phyloP scores from a whole-genome alignment of 2,888 invertebrate species.

The Ectropis crepuscularia region DNA sequence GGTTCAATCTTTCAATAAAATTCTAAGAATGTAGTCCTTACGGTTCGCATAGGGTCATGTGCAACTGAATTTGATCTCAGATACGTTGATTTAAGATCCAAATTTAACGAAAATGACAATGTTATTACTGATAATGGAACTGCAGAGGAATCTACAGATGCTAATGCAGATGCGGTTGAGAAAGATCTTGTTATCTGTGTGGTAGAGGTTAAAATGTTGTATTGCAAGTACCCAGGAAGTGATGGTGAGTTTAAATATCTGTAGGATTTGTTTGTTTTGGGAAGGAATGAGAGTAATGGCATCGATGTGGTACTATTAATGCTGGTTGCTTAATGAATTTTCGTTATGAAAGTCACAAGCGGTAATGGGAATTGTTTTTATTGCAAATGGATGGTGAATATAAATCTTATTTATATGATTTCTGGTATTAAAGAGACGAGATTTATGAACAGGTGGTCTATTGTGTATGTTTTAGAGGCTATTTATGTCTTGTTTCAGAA shows the following conservation, averaged over 20 bases:
- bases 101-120: conserved; percentile 47
- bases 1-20: conserved; percentile 79
- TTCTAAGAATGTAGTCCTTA: conserved; percentile 64
- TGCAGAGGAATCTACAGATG: conserved; percentile 59
- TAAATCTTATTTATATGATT: conserved; percentile 37
- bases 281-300: conserved; percentile 75
- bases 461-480: conserved; percentile 19
- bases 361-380: conserved; percentile 66
- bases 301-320: conserved; percentile 75
- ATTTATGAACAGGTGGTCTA: conserved; percentile 30
- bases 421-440: conserved; percentile 28
- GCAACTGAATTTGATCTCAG: conserved; percentile 44
- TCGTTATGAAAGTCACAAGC: conserved; percentile 71
- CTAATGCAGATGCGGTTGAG: conserved; percentile 46
- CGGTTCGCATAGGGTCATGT: conserved; percentile 50
- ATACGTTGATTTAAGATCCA: conserved; percentile 50
- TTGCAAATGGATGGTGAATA: conserved; percentile 41
- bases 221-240: conserved; percentile 31
- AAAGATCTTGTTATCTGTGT: conserved; percentile 45
- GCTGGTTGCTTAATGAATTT: conserved; percentile 79
- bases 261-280: conserved; percentile 82
- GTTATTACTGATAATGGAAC: conserved; percentile 51
- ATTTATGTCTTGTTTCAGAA: conserved; percentile 20
- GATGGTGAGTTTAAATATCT: conserved; percentile 72
- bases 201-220: conserved; percentile 49